Evolutionary conservation across 2,797 vertebrate genomes (phyloP), one percentile per base, ranked within the genome.

Genomic region (Phrynocephalus vlangalii): DNA sequence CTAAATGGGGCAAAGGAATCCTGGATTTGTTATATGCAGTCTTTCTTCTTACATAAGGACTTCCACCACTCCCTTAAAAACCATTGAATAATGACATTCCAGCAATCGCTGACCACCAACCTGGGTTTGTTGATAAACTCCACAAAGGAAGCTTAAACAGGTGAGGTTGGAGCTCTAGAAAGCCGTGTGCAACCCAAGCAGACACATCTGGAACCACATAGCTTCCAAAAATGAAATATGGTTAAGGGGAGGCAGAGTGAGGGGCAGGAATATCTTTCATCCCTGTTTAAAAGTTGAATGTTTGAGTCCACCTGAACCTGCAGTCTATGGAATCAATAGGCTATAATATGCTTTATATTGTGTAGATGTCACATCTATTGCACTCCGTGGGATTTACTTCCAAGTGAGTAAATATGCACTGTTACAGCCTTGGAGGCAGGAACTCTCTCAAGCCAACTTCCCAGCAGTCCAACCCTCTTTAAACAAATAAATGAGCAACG

Each of bases 191-290:
- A 56, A 13, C 11, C 52, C 52, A 11, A 56, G 52, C 2, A 13
- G 52, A 13, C 86, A 91, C 93, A 92, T 91, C 92, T 95, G 93
- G 92, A 91, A 92, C 68, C 79, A 84, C 82, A 92, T 92, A 86
- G 71, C 87, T 3, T 71, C 86, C 85, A 33, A 89, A 85, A 90
- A 86, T 16, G 1, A 60, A 28, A 38, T 56, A 50, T n/a, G 30
- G 20, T 2, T 5, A 30, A 50, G n/a, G 85, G 26, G 11, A 38
- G 1, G 10, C 5, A 16, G 8, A 5, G 1, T 5, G 9, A 26
- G 60, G 20, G 30, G 18, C n/a, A n/a, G 9, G 28, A 9, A 30
- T 68, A 70, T 8, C 20, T 20, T 9, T 78, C 28, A 33, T 26
- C 3, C 83, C 52, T 20, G 7, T 38, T 60, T 20, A 30, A 52